Evolutionary conservation across 2,888 invertebrate species (phyloP).

Genomic region (Euphydryas editha): DNA sequence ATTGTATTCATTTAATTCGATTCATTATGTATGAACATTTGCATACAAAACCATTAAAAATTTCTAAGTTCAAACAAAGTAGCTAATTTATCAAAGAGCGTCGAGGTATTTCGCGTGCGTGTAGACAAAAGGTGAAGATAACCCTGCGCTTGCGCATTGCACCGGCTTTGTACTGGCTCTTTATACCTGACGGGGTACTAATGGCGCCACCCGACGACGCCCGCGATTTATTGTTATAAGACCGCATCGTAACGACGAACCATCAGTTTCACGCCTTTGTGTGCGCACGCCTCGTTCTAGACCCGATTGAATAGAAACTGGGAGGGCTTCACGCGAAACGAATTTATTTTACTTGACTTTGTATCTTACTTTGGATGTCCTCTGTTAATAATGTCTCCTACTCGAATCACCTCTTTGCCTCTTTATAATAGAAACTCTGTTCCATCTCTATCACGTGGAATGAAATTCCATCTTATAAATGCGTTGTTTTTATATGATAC

Average conservation of each 20-base stretch:
- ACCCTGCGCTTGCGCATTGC: slow-evolving; percentile 34
- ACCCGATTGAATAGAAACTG: slow-evolving; percentile 34
- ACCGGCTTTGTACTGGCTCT: slow-evolving; percentile 37
- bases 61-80: slow-evolving; percentile 36
- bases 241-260: slow-evolving; percentile 46
- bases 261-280: slow-evolving; percentile 46
- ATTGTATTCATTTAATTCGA: neutral
- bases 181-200: slow-evolving; percentile 55
- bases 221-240: slow-evolving; percentile 47
- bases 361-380: slow-evolving; percentile 27
- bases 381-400: slow-evolving; percentile 21
- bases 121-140: slow-evolving; percentile 39
- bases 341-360: slow-evolving; percentile 36
- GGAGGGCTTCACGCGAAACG: slow-evolving; percentile 32
- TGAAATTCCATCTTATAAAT: slow-evolving; percentile 1
- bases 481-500: slow-evolving; percentile 11
- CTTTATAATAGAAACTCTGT: slow-evolving; percentile 12
- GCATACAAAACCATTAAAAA: slow-evolving; percentile 34
- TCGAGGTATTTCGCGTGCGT: slow-evolving; percentile 36
- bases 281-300: slow-evolving; percentile 25
- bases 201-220: slow-evolving; percentile 60
- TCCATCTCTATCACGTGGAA: neutral
- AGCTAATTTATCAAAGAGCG: slow-evolving; percentile 38
- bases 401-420: slow-evolving; percentile 14
- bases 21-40: slow-evolving; percentile 28